Base-by-base conservation (phyloP, 2,113 vertebrate genomes). In the Vidua macroura region DNA sequence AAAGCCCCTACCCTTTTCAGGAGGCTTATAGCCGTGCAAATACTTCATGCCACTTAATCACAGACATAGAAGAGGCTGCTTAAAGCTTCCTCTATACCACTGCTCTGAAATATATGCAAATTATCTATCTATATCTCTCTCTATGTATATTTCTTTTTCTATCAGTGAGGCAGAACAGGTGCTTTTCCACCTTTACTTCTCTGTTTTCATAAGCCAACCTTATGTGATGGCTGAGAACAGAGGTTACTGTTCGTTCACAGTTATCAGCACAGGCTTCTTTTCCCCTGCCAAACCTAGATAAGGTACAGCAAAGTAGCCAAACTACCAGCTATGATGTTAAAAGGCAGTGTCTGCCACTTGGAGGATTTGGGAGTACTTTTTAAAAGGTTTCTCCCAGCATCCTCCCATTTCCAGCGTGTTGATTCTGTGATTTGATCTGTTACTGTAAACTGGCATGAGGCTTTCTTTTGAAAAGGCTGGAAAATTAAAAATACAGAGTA, bases 361-460 rank as follows among this genome's bases (percentile, higher is more conserved):
- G 7, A 59, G 56, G 31, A 27, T 62, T 31, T 33, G 24, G 17
- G 33, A 30, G 3, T 4, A 19, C 33, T 44, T 30, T 43, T 68
- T 24, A 5, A 5, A 55, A 56, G 12, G 20, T 39, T 87, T 60
- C 16, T 82, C 28, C 60, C 33, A 74, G 9, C 30, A n/a, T 17
- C 25, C 9, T 31, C 33, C 23, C 21, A 12, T 41, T 60, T 68
- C 68, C 68, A 73, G 37, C 24, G 23, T 2, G 35, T 24, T 14
- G 48, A 49, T 82, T 53, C 30, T 10, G 33, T 22, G 6, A 19
- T 37, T 43, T 0, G 0, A 10, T 19, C 33, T 48, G 21, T 27
- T 67, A 10, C 35, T 5, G 14, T 15, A 46, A 48, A 39, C 23
- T 19, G 22, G 10, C 1, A 1, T 0, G 19, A 58, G 37, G 7